Percentiles rank a stretch among this genome's conserved stretches.
Conservation (phyloP, 2,113 vertebrate genomes). For the Mionectes macconnelli region DNA sequence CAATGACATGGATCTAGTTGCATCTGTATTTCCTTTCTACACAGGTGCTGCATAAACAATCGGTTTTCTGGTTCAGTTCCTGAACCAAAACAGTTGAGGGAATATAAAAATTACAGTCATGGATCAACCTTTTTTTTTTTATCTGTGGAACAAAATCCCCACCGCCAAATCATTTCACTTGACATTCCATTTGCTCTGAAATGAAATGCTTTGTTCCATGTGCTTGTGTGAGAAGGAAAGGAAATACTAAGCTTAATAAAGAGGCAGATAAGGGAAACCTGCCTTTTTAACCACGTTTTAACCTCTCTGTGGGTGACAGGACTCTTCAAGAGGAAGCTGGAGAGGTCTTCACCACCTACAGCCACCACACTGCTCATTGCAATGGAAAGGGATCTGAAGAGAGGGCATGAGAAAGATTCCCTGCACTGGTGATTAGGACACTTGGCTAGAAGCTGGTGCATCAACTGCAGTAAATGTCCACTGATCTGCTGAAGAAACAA, state of each 20-base stretch:
- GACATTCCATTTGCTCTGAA: conserved; percentile 22
- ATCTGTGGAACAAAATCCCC: neutral
- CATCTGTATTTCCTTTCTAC: neutral
- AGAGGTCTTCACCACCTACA: neutral
- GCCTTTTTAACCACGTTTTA: neutral
- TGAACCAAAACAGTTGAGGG: neutral
- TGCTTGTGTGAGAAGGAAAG: neutral
- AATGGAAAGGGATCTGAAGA: neutral
- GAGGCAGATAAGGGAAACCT: neutral
- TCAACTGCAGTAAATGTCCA: neutral
- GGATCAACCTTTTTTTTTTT: neutral
- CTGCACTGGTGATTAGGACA: neutral
- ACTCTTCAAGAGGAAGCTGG: neutral
- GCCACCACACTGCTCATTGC: too few species aligned
- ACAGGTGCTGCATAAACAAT: neutral
- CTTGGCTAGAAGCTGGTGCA: neutral
- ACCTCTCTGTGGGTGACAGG: neutral
- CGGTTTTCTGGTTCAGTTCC: neutral
- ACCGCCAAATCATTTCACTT: neutral
- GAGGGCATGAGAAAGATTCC: neutral
- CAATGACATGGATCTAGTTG: neutral
- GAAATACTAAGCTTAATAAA: neutral
- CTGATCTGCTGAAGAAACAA: neutral
- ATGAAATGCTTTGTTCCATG: neutral
- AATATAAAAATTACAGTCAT: neutral